phyloP scores from a whole-genome alignment of 2,888 invertebrate genomes.

The Hypsopygia costalis region DNA sequence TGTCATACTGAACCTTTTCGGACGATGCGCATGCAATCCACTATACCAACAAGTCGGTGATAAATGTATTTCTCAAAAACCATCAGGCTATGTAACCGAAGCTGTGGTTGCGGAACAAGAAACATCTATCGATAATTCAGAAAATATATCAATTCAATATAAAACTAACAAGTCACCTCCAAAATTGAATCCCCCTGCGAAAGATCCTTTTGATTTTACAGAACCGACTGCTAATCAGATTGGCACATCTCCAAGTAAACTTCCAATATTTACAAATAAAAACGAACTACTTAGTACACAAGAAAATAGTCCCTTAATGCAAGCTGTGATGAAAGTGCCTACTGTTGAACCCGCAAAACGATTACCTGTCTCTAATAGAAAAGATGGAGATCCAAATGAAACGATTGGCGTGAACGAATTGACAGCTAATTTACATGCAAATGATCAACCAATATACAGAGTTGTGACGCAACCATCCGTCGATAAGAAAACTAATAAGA shows the following conservation, averaged over 20 bases:
- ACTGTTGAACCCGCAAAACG: conserved; percentile 55
- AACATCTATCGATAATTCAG: conserved; percentile 28
- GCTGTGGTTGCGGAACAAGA: conserved; percentile 64
- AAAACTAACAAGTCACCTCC: conserved; percentile 30
- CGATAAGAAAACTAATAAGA: conserved; percentile 66
- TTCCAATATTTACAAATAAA: conserved; percentile 52
- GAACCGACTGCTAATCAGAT: conserved; percentile 39
- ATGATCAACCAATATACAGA: conserved; percentile 72
- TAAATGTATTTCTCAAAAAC: conserved; percentile 77
- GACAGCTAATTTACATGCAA: conserved; percentile 70
- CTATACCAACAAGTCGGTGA: conserved; percentile 84
- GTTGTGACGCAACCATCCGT: conserved; percentile 69
- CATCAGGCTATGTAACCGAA: conserved; percentile 52
- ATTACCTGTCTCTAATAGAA: conserved; percentile 52
- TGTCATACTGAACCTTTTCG: conserved; percentile 93
- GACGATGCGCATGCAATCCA: conserved; percentile 90
- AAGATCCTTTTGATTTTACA: conserved; percentile 36
- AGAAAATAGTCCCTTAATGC: conserved; percentile 67
- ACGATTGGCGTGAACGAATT: conserved; percentile 61
- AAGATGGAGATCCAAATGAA: conserved; percentile 65
- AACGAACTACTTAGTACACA: conserved; percentile 62
- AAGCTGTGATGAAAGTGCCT: conserved; percentile 64
- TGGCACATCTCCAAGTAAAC: conserved; percentile 56
- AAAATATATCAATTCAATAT: conserved; percentile 10
- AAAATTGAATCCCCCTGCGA: conserved; percentile 29